phyloP scores from a whole-genome alignment of 2,888 invertebrate species.

The Pegoplata infirma region DNA sequence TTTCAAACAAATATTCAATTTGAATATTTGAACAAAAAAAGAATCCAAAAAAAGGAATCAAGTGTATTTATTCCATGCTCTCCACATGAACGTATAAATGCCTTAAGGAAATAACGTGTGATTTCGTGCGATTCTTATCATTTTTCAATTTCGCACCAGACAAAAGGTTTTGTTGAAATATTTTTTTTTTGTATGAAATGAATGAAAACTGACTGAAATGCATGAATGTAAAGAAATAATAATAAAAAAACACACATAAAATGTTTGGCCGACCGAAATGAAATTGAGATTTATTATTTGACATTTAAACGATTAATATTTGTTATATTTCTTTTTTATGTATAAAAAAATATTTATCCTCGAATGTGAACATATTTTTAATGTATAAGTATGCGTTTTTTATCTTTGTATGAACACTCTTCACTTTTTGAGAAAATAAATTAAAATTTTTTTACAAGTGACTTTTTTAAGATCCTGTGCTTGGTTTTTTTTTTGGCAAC shows the following conservation, averaged over 20 bases:
- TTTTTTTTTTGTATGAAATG: slow-evolving; percentile 4
- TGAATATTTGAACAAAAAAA: no score
- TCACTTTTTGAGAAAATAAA: slow-evolving; percentile 34
- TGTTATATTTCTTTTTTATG: slow-evolving; percentile 24
- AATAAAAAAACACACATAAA: slow-evolving; percentile 17
- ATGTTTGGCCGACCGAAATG: slow-evolving; percentile 33
- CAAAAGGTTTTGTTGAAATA: slow-evolving; percentile 66
- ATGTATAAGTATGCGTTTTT: slow-evolving; percentile 5
- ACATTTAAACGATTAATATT: slow-evolving; percentile 55
- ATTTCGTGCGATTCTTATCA: slow-evolving; percentile 71
- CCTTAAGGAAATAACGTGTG: slow-evolving; percentile 58
- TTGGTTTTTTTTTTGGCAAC: slow-evolving; percentile 37
- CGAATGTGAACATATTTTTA: slow-evolving; percentile 15
- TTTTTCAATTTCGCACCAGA: slow-evolving; percentile 75
- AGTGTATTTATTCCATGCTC: slow-evolving; percentile 42
- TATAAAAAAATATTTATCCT: no score
- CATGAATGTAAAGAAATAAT: no score
- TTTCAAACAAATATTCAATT: no score
- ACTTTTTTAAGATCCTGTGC: slow-evolving; percentile 50
- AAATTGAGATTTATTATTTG: slow-evolving; percentile 62
- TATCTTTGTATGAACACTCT: slow-evolving; percentile 34
- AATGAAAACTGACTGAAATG: no score
- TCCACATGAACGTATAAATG: slow-evolving; percentile 60
- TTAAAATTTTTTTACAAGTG: slow-evolving; percentile 42
- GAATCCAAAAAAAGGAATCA: no score